A percentile compares a stretch with the other conserved stretches of the same genome.
Evolutionary conservation across 2,113 vertebrate species (phyloP).

Genomic region (Scytalopus superciliaris): DNA sequence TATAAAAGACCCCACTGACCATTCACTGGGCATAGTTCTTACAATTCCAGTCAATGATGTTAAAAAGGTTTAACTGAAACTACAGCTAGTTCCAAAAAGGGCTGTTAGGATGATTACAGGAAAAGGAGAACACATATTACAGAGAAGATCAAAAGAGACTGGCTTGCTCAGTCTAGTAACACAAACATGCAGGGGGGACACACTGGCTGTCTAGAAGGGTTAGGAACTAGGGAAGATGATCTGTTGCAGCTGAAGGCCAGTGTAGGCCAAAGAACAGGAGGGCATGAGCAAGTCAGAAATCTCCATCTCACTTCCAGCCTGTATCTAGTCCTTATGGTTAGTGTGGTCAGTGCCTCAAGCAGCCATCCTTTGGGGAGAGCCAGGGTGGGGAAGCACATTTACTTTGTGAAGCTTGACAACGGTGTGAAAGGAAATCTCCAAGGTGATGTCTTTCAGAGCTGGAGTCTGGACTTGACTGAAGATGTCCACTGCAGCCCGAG

Average conservation of each 20-base stretch:
- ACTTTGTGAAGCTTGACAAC: constrained; percentile 62
- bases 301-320: constrained; percentile 20
- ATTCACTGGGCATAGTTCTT: not conserved
- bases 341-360: not conserved
- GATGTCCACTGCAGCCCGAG: constrained; percentile 58
- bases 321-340: constrained; percentile 21
- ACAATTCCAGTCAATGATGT: not conserved
- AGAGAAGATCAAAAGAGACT: not conserved
- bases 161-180: not conserved
- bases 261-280: not conserved
- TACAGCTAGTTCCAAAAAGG: not conserved
- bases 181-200: not conserved
- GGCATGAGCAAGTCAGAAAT: not conserved
- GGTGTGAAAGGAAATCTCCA: constrained; percentile 65
- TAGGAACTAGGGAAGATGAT: not conserved
- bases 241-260: not conserved
- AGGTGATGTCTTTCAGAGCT: constrained; percentile 54
- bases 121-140: not conserved
- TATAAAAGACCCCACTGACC: not conserved
- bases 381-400: not conserved
- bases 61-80: constrained; percentile 38
- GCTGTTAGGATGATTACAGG: constrained; percentile 40
- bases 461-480: constrained; percentile 49
- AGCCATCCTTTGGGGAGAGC: constrained; percentile 25
- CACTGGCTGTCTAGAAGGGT: not conserved